Evolutionary conservation across 2,888 invertebrate species (phyloP), one percentile per base, ranked within the genome.

Genomic region (Meteorus cinctellus): DNA sequence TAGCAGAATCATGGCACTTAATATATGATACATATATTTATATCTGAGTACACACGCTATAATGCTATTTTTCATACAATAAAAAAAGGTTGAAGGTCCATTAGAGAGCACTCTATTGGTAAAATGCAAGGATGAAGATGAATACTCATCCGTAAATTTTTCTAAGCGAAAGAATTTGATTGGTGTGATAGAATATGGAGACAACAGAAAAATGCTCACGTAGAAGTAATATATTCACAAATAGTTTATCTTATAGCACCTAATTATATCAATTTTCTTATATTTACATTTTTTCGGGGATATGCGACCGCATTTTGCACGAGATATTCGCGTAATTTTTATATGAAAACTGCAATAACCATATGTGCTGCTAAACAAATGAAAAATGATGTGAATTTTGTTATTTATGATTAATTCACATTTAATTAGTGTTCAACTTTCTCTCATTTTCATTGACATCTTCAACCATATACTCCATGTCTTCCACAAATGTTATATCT

Each of bases 1-100:
- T 34, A 29, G 70, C 36, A 62, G 41, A 48, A 51, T 45, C 31
- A 55, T 69, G 27, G 31, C 41, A 63, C 45, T 16, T 12, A 41
- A 71, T 71, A 75, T 71, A 72, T 72, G 29, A 78, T 74, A 72
- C 76, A 62, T 67, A 79, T 74, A 75, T 74, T 75, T 69, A 74
- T 74, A 78, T 62, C n/a, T 62, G 27, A 14, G 16, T 62, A n/a
- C 24, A 63, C 63, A 63, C 19, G 48, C 55, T 45, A 29, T 74
- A 65, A 71, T 34, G 24, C 65, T 65, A 68, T 74, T 73, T 72
- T 74, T 59, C 75, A 75, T 75, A 29, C 29, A 4, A 66, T 27
- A 45, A 66, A 41, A 29, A 66, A 66, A 59, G 60, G 67, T 75
- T 75, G 48, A 66, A 66, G 74, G 68, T 74, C 60, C 59, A 74